phyloP scores from a whole-genome alignment of 2,888 invertebrate species.

The Eupeodes latifasciatus region DNA sequence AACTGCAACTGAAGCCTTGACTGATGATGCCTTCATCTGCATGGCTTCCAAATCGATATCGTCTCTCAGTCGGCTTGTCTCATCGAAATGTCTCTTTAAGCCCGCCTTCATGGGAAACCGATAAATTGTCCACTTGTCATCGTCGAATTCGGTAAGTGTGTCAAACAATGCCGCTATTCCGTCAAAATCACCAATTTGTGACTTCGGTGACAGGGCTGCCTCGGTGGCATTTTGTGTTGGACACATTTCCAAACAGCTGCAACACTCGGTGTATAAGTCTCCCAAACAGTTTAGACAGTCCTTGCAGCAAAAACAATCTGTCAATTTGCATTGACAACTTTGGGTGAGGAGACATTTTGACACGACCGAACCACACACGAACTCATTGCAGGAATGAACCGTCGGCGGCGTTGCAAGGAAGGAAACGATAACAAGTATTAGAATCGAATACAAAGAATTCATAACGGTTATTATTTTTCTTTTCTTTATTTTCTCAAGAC shows the following conservation, averaged over 20 bases:
- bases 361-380: slow-evolving; percentile 90
- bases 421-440: slow-evolving; percentile 32
- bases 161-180: slow-evolving; percentile 93
- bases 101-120: slow-evolving; percentile 79
- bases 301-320: slow-evolving; percentile 95
- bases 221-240: slow-evolving; percentile 88
- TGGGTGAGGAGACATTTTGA: slow-evolving; percentile 98
- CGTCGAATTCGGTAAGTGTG: slow-evolving; percentile 89
- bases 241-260: slow-evolving; percentile 85
- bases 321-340: slow-evolving; percentile 96
- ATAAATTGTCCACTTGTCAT: slow-evolving; percentile 81
- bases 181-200: slow-evolving; percentile 93
- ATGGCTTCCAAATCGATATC: slow-evolving; percentile 74
- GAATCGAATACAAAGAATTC: slow-evolving; percentile 4
- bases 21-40: slow-evolving; percentile 54
- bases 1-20: slow-evolving; percentile 4
- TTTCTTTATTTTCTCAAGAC: background rate
- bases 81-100: slow-evolving; percentile 75
- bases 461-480: slow-evolving; percentile 7
- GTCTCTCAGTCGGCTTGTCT: slow-evolving; percentile 58
- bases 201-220: slow-evolving; percentile 86
- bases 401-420: background rate
- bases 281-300: slow-evolving; percentile 96
- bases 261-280: slow-evolving; percentile 94
- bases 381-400: slow-evolving; percentile 54